A percentile compares a stretch with the other conserved stretches of the same genome.
Evolutionary conservation across 2,113 vertebrate genomes (phyloP).

Genomic region (Ranitomeya imitator): DNA sequence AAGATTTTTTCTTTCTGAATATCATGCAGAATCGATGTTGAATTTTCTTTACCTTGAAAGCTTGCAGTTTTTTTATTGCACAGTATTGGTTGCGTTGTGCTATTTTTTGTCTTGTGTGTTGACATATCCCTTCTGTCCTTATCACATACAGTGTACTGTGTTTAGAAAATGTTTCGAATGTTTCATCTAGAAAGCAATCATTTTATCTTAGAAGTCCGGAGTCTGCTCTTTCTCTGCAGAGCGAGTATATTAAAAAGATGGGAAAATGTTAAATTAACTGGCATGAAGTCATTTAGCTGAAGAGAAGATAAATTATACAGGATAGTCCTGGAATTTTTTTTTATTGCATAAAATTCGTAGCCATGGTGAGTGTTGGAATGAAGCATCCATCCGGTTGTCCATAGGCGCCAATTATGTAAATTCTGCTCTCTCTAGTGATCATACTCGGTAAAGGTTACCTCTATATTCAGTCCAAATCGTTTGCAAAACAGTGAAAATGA

Average conservation of each 20-base stretch:
- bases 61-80: background rate
- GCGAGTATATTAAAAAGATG: conserved; percentile 18
- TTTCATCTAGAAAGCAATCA: background rate
- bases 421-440: background rate
- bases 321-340: background rate
- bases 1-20: no score
- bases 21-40: no score
- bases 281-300: background rate
- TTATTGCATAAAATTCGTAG: background rate
- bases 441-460: background rate
- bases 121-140: background rate
- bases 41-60: no score
- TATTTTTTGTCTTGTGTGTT: background rate
- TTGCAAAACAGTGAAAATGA: background rate
- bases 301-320: conserved; percentile 21
- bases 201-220: background rate
- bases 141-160: background rate
- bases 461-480: background rate
- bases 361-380: background rate
- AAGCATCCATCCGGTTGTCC: background rate
- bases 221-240: background rate
- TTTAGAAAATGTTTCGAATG: background rate
- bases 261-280: conserved; percentile 5
- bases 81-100: background rate
- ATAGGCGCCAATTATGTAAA: conserved; percentile 10